phyloP scores from a whole-genome alignment of 2,113 vertebrate species.

The Buteo buteo region DNA sequence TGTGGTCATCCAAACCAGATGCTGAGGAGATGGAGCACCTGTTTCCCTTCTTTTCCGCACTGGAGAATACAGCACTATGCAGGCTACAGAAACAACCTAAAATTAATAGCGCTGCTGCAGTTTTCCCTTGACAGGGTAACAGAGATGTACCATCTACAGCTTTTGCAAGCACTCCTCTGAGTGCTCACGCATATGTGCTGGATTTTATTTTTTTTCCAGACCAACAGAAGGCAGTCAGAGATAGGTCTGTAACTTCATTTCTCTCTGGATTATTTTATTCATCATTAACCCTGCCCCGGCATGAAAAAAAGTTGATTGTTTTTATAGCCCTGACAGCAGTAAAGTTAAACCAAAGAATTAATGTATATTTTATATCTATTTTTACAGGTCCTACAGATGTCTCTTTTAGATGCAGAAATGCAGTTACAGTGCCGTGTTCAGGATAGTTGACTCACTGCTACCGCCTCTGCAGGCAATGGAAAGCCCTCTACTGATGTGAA shows the following conservation, averaged over 20 bases:
- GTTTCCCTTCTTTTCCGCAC: constrained; percentile 73
- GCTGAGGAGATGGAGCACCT: constrained; percentile 72
- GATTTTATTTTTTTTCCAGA: neutral
- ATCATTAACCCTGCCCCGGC: neutral
- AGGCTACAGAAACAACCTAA: constrained; percentile 13
- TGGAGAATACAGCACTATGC: constrained; percentile 17
- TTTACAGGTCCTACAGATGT: constrained; percentile 1
- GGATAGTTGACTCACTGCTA: neutral
- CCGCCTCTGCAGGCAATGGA: neutral
- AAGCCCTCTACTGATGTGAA: neutral
- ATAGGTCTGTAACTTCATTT: neutral
- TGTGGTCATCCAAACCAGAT: constrained; percentile 79
- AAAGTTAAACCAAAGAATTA: neutral
- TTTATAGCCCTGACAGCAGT: constrained; percentile 28
- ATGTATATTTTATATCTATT: constrained; percentile 10
- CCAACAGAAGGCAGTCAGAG: neutral
- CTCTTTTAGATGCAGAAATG: neutral
- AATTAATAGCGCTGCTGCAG: neutral
- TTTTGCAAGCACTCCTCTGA: constrained; percentile 13
- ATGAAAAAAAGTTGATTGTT: neutral
- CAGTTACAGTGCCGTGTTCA: rapidly evolving
- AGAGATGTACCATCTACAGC: constrained; percentile 4
- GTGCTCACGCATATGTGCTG: neutral
- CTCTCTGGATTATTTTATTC: neutral
- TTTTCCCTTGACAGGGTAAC: constrained; percentile 42